Base-by-base conservation (phyloP, 2,888 invertebrate genomes). In the Incurvaria masculella region DNA sequence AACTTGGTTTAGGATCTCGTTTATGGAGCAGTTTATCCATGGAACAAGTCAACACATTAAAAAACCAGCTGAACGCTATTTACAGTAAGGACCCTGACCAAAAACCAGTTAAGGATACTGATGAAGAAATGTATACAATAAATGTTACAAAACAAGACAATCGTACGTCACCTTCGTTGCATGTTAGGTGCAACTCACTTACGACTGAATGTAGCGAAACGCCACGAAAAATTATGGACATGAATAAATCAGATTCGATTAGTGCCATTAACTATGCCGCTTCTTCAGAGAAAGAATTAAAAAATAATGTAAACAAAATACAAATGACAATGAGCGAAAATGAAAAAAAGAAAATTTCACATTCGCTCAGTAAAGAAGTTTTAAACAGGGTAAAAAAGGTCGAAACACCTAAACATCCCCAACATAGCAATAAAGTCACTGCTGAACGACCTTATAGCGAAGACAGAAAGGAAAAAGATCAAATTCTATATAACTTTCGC, bases 21-120 rank as follows among this genome's bases (percentile, higher is more conserved):
- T 79, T 92, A 46, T 91, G 91, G 83, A 91, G 91, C 60, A 91
- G 92, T 58, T 70, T 93, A 41, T 91, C 92, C 1, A 85, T 88
- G 69, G 91, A 93, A 53, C 92, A 93, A 71, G 87, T 92, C 0
- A 86, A 85, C 57, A 86, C 88, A 21, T 73, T 93, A 40, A 91
- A 91, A 64, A 83, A 83, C 56, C 92, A 92, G 63, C 66, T 93
- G 0, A 87, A 86, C 56, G 90, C 91, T 54, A 92, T 93, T 51
- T 93, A 92, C 56, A 87, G 88, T 45, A 82, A 80, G 58, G 83
- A 82, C 52, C 64, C 78, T 19, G 76, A 75, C 57, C 56, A 69
- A 5, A 76, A 74, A 59, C 55, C 65, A 46, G 60, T 58, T 42
- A 72, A 68, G 58, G 70, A 69, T 33, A 55, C 61, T 45, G 73